Base-by-base conservation (phyloP, 2,888 invertebrate genomes). In the Limnephilus rhombicus region DNA sequence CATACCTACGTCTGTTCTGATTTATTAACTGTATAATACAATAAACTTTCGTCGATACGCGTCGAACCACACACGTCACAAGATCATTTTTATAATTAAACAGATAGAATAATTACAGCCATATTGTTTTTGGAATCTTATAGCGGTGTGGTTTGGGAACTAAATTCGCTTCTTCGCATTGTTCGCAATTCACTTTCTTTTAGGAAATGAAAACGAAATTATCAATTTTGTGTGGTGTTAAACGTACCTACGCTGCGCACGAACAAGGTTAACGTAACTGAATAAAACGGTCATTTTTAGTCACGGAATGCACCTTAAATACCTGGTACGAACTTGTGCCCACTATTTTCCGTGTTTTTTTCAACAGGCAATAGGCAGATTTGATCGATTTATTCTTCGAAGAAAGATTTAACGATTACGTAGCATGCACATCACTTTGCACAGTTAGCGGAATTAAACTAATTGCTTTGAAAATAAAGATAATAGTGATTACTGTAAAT, bases 121-220 rank as follows among this genome's bases (percentile, higher is more conserved):
- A 31, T 87, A 87, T 87, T 87, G 87, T 87, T 87, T 83, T 68
- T 87, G 87, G 87, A 18, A 15, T 49, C 53, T 24, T 7, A 87
- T 53, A 24, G 80, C 80, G 13, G 88, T 34, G n/a, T 5, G 11
- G 24, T 89, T 80, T 89, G 88, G 80, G 88, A 89, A 89, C 80
- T n/a, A 37, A 80, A 37, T 53, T 53, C 31, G 13, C 87, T 49
- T 24, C 68, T n/a, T 87, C 88, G 68, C 34, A 88, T 88, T 88
- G 88, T 88, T 88, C 88, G 24, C 24, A 11, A 24, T 90, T 90
- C 90, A 90, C 90, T 90, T 90, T 90, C 90, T 90, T 90, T 90
- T 82, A 81, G 90, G 90, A 90, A 90, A 90, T 45, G 82, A 82
- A 90, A 81, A 29, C 12, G 49, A 90, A 90, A 41, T 81, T 82